phyloP scores from a whole-genome alignment of 2,113 vertebrate genomes.

The Hymenochirus boettgeri region DNA sequence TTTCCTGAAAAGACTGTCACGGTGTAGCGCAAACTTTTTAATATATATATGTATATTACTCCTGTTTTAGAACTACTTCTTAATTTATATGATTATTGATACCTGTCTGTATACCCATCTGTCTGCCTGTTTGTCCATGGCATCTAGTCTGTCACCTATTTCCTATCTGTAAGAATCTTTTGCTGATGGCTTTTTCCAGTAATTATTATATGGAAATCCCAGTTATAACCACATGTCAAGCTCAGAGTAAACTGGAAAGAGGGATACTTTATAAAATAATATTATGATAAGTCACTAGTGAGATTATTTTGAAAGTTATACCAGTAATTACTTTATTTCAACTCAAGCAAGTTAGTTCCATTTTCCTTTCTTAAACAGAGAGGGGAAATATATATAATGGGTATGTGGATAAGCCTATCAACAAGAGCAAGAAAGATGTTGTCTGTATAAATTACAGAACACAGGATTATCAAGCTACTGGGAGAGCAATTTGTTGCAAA shows the following conservation, averaged over 20 bases:
- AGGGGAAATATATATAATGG: too few species aligned
- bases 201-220: neutral
- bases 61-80: neutral
- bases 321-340: too few species aligned
- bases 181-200: neutral
- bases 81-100: neutral
- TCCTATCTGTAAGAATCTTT: neutral
- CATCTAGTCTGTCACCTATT: too few species aligned
- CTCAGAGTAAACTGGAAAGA: neutral
- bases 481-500: neutral
- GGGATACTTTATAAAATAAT: neutral
- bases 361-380: neutral
- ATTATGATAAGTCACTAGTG: neutral
- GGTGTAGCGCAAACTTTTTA: neutral
- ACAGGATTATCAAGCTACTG: neutral
- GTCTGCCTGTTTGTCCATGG: neutral
- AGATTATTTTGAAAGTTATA: neutral
- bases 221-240: neutral
- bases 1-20: constrained; percentile 1
- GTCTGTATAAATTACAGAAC: neutral
- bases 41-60: neutral
- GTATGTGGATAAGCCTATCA: too few species aligned
- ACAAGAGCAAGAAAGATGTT: neutral
- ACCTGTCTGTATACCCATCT: neutral
- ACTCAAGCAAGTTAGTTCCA: neutral